These are phyloP conservation scores for Alouatta palliata DNA, from an alignment of 2,113 vertebrate species.

Conservation along the genomic window DNA sequence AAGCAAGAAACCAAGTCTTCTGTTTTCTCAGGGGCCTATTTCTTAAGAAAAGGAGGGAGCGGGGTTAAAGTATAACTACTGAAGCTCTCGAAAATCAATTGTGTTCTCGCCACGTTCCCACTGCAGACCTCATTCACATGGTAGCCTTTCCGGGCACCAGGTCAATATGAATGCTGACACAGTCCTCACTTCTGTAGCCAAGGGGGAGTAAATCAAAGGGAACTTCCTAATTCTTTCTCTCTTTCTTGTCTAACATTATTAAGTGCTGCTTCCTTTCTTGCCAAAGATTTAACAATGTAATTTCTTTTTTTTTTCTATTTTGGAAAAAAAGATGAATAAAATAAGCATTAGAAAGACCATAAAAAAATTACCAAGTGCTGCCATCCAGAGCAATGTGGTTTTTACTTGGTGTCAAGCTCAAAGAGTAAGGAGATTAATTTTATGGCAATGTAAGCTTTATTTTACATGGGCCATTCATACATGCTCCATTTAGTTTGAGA, in stretches of 20 bases:
- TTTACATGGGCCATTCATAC: neutral
- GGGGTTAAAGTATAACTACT: neutral
- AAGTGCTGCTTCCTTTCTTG: neutral
- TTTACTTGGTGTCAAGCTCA: conserved; percentile 45
- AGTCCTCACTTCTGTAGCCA: rapidly evolving
- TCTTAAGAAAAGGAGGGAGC: neutral
- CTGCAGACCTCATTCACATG: neutral
- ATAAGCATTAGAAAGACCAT: conserved; percentile 6
- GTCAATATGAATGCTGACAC: neutral
- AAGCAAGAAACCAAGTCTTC: neutral
- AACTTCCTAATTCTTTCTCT: neutral
- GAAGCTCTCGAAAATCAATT: neutral
- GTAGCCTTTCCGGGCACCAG: neutral
- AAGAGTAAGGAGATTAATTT: conserved; percentile 61
- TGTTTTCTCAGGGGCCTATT: neutral
- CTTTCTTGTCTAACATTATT: neutral
- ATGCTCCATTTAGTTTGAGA: conserved; percentile 47
- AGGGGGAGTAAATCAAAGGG: neutral
- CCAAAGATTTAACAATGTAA: neutral
- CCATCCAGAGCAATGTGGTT: conserved; percentile 45
- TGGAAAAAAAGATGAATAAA: neutral
- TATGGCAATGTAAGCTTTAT: conserved; percentile 55
- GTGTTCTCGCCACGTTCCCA: neutral
- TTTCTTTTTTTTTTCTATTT: neutral
- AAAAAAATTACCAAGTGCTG: neutral